Percentiles rank a stretch among this genome's conserved stretches.
phyloP scores from a whole-genome alignment of 2,888 invertebrate species.

The Silvanus unidentatus region DNA sequence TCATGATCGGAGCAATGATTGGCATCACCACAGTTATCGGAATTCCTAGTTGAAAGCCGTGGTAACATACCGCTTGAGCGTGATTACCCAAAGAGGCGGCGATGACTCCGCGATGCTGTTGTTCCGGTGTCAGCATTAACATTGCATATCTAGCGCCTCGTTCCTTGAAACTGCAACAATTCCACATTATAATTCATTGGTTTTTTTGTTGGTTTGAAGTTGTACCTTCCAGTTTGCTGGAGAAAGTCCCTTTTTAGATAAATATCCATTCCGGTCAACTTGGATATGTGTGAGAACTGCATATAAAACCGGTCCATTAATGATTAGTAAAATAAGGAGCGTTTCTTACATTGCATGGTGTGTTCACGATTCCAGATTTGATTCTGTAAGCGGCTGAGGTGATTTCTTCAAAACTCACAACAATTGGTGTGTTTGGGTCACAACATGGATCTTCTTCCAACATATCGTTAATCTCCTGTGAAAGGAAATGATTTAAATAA shows the following conservation, averaged over 20 bases:
- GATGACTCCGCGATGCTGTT: slow-evolving; percentile 73
- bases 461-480: slow-evolving; percentile 22
- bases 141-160: slow-evolving; percentile 86
- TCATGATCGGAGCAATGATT: slow-evolving; percentile 90
- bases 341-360: slow-evolving; percentile 73
- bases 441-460: slow-evolving; percentile 48
- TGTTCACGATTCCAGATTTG: slow-evolving; percentile 72
- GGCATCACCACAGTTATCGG: slow-evolving; percentile 89
- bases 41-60: slow-evolving; percentile 57
- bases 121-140: slow-evolving; percentile 65
- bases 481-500: background rate
- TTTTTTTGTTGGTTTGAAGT: slow-evolving; percentile 46
- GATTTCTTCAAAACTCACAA: slow-evolving; percentile 76
- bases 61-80: slow-evolving; percentile 73
- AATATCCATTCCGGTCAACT: slow-evolving; percentile 73
- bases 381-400: slow-evolving; percentile 87
- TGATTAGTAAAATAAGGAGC: slow-evolving; percentile 1
- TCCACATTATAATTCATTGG: slow-evolving; percentile 50
- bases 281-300: slow-evolving; percentile 78
- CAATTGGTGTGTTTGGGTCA: slow-evolving; percentile 62
- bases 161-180: slow-evolving; percentile 94
- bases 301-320: background rate
- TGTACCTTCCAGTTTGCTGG: slow-evolving; percentile 94
- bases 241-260: slow-evolving; percentile 92
- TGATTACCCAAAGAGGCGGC: slow-evolving; percentile 94